Base-by-base conservation (phyloP, 2,797 vertebrate genomes). In the Cyclopterus lumpus region DNA sequence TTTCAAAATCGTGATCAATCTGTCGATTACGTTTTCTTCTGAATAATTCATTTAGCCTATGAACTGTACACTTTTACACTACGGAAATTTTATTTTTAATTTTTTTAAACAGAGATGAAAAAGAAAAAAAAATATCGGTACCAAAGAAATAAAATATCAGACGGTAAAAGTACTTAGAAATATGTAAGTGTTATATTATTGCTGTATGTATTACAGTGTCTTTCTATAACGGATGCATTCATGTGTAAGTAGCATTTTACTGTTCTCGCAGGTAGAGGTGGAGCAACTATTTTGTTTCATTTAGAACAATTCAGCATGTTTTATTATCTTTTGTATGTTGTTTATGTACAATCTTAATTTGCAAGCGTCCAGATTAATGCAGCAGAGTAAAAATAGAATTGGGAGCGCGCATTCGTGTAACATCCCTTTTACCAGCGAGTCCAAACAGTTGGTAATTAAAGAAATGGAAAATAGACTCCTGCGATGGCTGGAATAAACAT, bases 401-500 rank as follows among this genome's bases (percentile, higher is more conserved):
- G 8, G 26, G 30, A 77, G 64, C 30, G 48, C 2, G 66, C 42
- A 67, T 77, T 51, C 70, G 51, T 75, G 55, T 70, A 58, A 67
- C 1, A 11, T 34, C 67, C 24, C 2, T 81, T 85, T 78, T 40
- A 79, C 61, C 44, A 49, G 20, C 0, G 4, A 79, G n/a, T 67
- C 66, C 54, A 64, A n/a, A 71, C 15, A 60, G 46, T 32, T 12
- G 30, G 63, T 69, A 71, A 79, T 83, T 72, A 67, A 85, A 75
- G 38, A 36, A 40, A 78, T 32, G 54, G 44, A 70, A 77, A 82
- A 88, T 55, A 79, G 55, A 86, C 72, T 81, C 46, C 59, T 46
- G 68, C 55, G 22, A 75, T 20, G 73, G 72, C 46, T 73, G 63
- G 69, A 88, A 80, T 82, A 83, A 89, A 89, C 59, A 86, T 24